Percentiles rank a stretch among this genome's conserved stretches.
These are phyloP conservation scores for Camponotus floridanus DNA, from an alignment of 1,140 invertebrate genomes.

Conservation along the genomic window DNA sequence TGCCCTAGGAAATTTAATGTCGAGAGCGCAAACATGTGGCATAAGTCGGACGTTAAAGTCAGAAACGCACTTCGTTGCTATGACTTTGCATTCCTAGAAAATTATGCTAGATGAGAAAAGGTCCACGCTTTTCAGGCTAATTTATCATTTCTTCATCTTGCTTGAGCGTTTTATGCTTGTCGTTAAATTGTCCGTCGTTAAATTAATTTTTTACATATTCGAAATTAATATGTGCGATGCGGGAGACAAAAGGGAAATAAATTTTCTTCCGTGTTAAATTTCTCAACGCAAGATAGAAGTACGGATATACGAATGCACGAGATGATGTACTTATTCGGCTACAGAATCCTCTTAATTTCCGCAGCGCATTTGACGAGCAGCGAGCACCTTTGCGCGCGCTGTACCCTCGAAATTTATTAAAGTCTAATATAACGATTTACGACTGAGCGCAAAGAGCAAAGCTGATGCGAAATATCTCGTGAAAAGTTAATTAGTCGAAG, in stretches of 20 bases:
- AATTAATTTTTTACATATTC: background rate
- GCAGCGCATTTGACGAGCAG: conserved; percentile 28
- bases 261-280: conserved; percentile 12
- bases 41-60: background rate
- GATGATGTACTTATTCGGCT: background rate
- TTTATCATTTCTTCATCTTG: background rate
- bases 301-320: conserved; percentile 1
- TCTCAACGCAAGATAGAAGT: background rate
- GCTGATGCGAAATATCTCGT: conserved; percentile 42
- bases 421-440: conserved; percentile 56
- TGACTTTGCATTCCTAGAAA: background rate
- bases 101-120: background rate
- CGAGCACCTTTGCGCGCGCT: conserved; percentile 2
- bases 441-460: conserved; percentile 19
- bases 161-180: background rate
- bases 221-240: background rate
- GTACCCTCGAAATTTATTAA: conserved; percentile 49
- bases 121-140: background rate
- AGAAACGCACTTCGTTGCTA: background rate
- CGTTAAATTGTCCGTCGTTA: conserved; percentile 5
- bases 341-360: conserved; percentile 41
- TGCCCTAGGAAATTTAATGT: conserved; percentile 3
- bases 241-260: background rate
- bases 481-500: conserved; percentile 36
- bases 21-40: background rate